These are phyloP conservation scores for Linepithema humile DNA, from an alignment of 1,140 invertebrate species.

Conservation along the genomic window DNA sequence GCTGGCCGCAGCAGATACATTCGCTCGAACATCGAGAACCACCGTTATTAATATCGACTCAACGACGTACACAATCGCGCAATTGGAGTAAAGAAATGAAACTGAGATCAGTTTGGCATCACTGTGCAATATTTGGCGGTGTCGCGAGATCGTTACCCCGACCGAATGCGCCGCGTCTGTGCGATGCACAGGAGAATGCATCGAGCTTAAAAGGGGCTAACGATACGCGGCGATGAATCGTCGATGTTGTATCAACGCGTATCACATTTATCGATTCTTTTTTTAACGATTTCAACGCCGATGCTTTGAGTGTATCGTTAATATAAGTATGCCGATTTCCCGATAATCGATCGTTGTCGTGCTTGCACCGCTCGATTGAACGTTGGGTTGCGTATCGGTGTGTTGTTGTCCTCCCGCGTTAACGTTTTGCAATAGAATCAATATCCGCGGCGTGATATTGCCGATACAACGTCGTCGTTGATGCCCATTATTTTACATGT, in stretches of 20 bases:
- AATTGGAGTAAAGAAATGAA: slow-evolving; percentile 76
- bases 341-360: slow-evolving; percentile 78
- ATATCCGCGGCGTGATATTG: slow-evolving; percentile 56
- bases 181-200: background rate
- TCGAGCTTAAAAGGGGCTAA: slow-evolving; percentile 35
- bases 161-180: background rate
- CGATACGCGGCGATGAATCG: slow-evolving; percentile 56
- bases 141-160: slow-evolving; percentile 52
- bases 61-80: slow-evolving; percentile 52
- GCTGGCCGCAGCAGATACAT: slow-evolving; percentile 51
- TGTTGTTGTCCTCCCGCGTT: slow-evolving; percentile 66
- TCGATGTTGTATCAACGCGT: slow-evolving; percentile 36
- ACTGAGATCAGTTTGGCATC: slow-evolving; percentile 80
- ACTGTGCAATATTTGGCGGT: slow-evolving; percentile 80
- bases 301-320: slow-evolving; percentile 53
- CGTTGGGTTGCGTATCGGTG: slow-evolving; percentile 78
- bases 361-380: slow-evolving; percentile 81
- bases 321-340: slow-evolving; percentile 67
- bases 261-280: background rate
- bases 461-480: slow-evolving; percentile 58
- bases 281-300: slow-evolving; percentile 72
- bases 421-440: slow-evolving; percentile 69
- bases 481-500: slow-evolving; percentile 10
- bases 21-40: slow-evolving; percentile 51
- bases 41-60: slow-evolving; percentile 38